phyloP scores from a whole-genome alignment of 1,140 invertebrate species.

The Pseudomyrmex flavicornis region DNA sequence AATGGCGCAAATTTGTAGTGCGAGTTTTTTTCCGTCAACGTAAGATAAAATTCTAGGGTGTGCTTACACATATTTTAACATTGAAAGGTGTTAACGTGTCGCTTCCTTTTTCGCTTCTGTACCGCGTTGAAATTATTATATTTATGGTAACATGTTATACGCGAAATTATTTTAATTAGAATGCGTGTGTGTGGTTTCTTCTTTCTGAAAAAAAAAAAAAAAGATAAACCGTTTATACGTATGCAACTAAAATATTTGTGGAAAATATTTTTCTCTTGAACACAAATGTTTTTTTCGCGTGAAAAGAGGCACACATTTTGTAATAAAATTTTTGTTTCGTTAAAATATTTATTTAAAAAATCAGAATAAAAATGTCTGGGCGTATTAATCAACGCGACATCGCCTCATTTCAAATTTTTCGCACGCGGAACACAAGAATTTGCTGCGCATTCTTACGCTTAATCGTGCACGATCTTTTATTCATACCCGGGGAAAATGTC shows the following conservation, averaged over 20 bases:
- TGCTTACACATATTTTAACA: too few relatives aligned
- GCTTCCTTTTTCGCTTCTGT: neutral
- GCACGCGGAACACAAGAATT: neutral
- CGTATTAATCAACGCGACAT: neutral
- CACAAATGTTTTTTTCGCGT: neutral
- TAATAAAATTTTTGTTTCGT: neutral
- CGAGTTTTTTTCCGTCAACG: slow-evolving; percentile 1
- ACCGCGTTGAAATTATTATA: neutral
- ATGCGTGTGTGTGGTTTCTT: too few relatives aligned
- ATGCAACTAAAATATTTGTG: neutral
- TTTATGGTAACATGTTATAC: neutral
- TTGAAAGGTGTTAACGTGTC: neutral
- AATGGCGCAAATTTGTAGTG: slow-evolving; percentile 1
- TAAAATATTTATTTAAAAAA: neutral
- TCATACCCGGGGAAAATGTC: neutral
- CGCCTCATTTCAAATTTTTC: neutral
- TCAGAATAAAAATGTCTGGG: neutral
- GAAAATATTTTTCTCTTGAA: neutral
- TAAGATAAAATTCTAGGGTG: too few relatives aligned
- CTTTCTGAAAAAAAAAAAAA: neutral
- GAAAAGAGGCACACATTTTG: too few relatives aligned
- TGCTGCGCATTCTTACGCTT: neutral
- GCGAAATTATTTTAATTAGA: slow-evolving; percentile 12
- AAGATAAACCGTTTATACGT: neutral
- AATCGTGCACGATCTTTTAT: slow-evolving; percentile 17